phyloP scores from a whole-genome alignment of 2,888 invertebrate species.

The Itoplectis maculator region DNA sequence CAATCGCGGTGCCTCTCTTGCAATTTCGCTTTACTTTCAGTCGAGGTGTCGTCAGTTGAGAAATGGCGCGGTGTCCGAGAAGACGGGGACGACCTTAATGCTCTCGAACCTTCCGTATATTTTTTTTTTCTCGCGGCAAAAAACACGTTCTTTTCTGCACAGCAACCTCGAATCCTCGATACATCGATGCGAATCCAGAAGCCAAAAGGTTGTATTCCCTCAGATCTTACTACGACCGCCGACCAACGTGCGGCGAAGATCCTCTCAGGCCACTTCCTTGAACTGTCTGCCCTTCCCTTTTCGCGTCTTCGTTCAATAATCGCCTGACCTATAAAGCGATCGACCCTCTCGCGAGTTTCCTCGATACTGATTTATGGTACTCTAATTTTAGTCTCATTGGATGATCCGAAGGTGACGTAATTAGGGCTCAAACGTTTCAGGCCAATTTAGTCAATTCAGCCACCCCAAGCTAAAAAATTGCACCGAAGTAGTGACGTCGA shows the following conservation, averaged over 20 bases:
- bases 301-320: conserved; percentile 2
- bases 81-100: conserved; percentile 45
- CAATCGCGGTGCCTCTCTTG: neutral
- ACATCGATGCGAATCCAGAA: conserved; percentile 31
- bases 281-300: conserved; percentile 16
- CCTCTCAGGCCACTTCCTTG: conserved; percentile 38
- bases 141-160: conserved; percentile 33
- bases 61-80: conserved; percentile 27
- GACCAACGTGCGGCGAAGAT: conserved; percentile 14
- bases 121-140: conserved; percentile 13
- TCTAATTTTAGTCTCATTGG: no score
- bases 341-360: neutral
- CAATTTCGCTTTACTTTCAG: conserved; percentile 1
- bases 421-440: no score
- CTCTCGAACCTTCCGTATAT: conserved; percentile 14
- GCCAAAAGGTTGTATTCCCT: conserved; percentile 47
- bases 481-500: neutral
- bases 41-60: conserved; percentile 7
- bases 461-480: no score
- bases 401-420: no score
- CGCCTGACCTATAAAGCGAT: neutral
- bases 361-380: neutral
- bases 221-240: conserved; percentile 42
- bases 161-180: conserved; percentile 45
- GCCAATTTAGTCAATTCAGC: no score